These are phyloP conservation scores for Unio pictorum DNA, from an alignment of 2,888 invertebrate genomes.

Conservation along the genomic window DNA sequence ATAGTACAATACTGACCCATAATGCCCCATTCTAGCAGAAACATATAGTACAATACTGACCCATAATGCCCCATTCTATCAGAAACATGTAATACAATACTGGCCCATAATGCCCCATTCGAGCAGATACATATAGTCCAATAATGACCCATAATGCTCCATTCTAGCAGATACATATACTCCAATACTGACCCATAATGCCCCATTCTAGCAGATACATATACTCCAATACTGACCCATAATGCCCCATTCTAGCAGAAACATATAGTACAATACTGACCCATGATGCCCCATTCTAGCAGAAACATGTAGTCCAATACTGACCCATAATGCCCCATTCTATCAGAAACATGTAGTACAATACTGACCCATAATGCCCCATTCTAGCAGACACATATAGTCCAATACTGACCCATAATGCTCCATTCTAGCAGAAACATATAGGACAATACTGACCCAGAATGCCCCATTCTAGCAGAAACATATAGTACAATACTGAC, in stretches of 20 bases:
- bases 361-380: constrained; percentile 14
- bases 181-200: constrained; percentile 47
- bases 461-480: too few species aligned
- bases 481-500: constrained; percentile 31
- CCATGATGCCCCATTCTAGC: too few species aligned
- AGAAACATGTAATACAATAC: constrained; percentile 48
- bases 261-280: constrained; percentile 57
- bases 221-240: constrained; percentile 36
- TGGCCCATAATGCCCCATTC: constrained; percentile 58
- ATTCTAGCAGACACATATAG: too few species aligned
- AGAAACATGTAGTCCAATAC: not conserved
- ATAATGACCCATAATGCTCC: constrained; percentile 56
- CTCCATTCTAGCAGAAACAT: constrained; percentile 60
- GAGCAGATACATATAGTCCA: constrained; percentile 27
- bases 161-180: constrained; percentile 36
- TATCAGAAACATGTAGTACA: constrained; percentile 62
- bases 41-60: constrained; percentile 31
- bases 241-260: constrained; percentile 59
- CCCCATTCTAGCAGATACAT: constrained; percentile 50
- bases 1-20: too few species aligned
- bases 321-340: constrained; percentile 58
- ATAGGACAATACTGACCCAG: constrained; percentile 48
- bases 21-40: too few species aligned
- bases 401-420: constrained; percentile 47
- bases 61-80: constrained; percentile 55